Evolutionary conservation across 2,888 invertebrate genomes (phyloP), one percentile per base, ranked within the genome.

Genomic region (Gibbula magus): DNA sequence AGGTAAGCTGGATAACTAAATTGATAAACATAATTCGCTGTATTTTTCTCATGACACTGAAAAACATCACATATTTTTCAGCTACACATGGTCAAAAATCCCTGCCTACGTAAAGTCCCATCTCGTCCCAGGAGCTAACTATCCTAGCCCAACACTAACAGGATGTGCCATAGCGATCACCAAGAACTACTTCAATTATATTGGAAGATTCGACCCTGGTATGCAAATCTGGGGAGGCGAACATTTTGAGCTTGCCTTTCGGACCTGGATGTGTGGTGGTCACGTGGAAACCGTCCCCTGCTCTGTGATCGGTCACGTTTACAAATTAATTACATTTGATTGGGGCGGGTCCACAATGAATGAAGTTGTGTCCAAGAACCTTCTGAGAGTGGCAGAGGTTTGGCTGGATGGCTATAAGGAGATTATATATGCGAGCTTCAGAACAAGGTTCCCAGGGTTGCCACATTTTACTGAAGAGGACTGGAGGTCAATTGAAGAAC

Each of bases 201-300:
- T 61, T 5, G 61, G 61, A 10, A 29, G 61, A 25, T 61, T 61
- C 61, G 61, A 61, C 61, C 61, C 61, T 25, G 61, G 25, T 8
- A 16, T 61, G 22, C 25, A 61, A 29, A 61, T 61, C 20, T 61
- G 61, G 61, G 99, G 99, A 82, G 98, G 98, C 61, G 98, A 99
- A 93, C 99, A 99, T 94, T 94, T 98, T 84, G 99, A 99, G 93
- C 94, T 99, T 32, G 98, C 98, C 0, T 99, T 99, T 93, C 98
- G 98, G 93, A 80, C 82, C 0, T 87, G 87, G 87, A 76, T 82
- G 83, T 87, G 87, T 82, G 87, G 86, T 13, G 87, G 87, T 10
- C 77, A 75, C 16, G 77, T 87, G 0, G 77, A 81, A 61, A 83
- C 84, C 32, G 78, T 86, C 1, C 85, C 86, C 1, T 87, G 87